Evolutionary conservation across 2,113 vertebrate genomes (phyloP).

Genomic region (Cyanoramphus novaezelandiae): DNA sequence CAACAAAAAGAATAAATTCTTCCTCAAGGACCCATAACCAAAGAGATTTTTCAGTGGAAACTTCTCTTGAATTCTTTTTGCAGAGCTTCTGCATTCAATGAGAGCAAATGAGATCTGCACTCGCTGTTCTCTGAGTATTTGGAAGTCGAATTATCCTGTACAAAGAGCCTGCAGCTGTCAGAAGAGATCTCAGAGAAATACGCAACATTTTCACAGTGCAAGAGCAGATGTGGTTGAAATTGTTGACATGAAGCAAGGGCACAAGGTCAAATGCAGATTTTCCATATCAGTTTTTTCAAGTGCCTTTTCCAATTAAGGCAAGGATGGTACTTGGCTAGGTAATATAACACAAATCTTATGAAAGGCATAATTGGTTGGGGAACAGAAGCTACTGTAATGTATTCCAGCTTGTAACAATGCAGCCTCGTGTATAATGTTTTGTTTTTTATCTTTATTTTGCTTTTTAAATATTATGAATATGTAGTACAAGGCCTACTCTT

Average conservation of each 20-base stretch:
- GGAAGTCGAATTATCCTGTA: slow-evolving; percentile 38
- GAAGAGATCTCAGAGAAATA: slow-evolving; percentile 39
- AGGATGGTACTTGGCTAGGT: not conserved
- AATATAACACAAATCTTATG: not conserved
- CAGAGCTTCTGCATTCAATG: not conserved
- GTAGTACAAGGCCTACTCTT: slow-evolving; percentile 49
- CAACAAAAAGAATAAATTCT: not conserved
- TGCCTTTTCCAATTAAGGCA: slow-evolving; percentile 39
- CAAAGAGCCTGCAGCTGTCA: slow-evolving; percentile 68
- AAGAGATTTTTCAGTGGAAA: slow-evolving; percentile 35
- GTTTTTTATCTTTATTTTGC: not conserved
- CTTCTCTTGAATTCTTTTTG: slow-evolving; percentile 29
- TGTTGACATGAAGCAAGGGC: slow-evolving; percentile 59
- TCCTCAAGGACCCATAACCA: not conserved
- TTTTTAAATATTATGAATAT: slow-evolving; percentile 12
- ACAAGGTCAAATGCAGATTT: slow-evolving; percentile 67
- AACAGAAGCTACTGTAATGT: slow-evolving; percentile 64
- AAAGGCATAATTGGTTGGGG: slow-evolving; percentile 28
- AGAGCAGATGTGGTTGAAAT: slow-evolving; percentile 73
- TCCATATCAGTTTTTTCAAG: slow-evolving; percentile 68
- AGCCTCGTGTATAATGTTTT: not conserved
- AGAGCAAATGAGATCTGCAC: not conserved
- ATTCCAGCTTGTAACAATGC: slow-evolving; percentile 25
- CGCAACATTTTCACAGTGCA: slow-evolving; percentile 68
- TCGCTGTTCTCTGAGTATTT: not conserved